These are phyloP conservation scores for Drosophila fungiperda DNA, from an alignment of 2,888 invertebrate genomes.

Conservation along the genomic window DNA sequence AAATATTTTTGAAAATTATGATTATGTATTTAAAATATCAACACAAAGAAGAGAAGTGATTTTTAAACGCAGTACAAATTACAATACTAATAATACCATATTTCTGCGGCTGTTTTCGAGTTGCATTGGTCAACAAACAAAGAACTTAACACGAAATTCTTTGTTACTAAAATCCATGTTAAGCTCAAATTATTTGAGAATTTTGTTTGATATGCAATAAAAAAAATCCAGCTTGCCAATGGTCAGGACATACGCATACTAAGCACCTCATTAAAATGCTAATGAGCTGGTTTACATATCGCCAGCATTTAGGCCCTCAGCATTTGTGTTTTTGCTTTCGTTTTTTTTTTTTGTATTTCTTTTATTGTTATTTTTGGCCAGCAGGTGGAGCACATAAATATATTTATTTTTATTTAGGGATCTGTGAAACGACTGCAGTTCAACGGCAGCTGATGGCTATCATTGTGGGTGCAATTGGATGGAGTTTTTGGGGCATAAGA, in stretches of 20 bases:
- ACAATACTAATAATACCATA: neutral
- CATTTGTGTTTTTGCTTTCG: conserved; percentile 38
- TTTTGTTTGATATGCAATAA: neutral
- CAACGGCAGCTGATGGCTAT: conserved; percentile 24
- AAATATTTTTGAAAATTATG: neutral
- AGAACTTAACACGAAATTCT: neutral
- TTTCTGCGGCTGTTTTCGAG: neutral
- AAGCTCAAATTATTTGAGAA: neutral
- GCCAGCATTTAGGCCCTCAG: conserved; percentile 64
- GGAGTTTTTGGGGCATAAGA: conserved; percentile 9
- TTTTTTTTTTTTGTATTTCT: neutral
- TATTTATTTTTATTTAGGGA: neutral
- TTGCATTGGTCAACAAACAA: neutral
- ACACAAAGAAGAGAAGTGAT: neutral
- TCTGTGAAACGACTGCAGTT: conserved; percentile 8
- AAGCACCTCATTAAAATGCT: conserved; percentile 75
- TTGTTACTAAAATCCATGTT: neutral
- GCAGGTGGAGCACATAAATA: neutral
- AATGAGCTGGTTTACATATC: conserved; percentile 64
- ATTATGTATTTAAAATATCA: neutral
- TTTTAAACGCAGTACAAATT: neutral
- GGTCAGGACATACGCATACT: conserved; percentile 40
- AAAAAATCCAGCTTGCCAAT: neutral
- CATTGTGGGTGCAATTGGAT: conserved; percentile 1
- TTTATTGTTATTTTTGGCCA: neutral